Base-by-base conservation (phyloP, 1,140 invertebrate species). In the Drosophila kepulauana region DNA sequence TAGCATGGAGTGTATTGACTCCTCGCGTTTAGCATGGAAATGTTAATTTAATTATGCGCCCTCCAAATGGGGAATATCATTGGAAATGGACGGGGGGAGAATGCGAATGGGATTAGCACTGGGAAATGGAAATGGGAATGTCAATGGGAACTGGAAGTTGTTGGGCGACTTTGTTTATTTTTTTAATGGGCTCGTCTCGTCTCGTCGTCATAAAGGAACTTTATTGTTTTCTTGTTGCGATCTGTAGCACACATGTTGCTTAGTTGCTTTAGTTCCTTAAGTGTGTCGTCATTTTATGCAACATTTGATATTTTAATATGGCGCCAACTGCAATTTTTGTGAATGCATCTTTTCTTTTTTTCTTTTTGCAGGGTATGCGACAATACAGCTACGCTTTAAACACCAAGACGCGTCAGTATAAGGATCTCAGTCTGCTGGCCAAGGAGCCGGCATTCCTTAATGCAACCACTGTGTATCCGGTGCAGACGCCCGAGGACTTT, bases 391-490 rank as follows among this genome's bases (percentile, higher is more conserved):
- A 93, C 61, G 93, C 94, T 62, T 77, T 95, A 33, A 92, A 94
- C 28, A 70, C 86, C 5, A 93, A 94, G 33, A 94, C 94, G 75
- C 91, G 94, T 57, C 93, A 95, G 48, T 87, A 94, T 61, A 91
- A 92, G 51, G 88, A 95, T 81, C 92, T 95, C 54, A 85, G 86
- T 11, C 75, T 82, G 3, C 75, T 94, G 61, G 73, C 91, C 51
- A 86, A 91, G 77, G 91, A 94, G 63, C 63, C 91, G 30, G 80
- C 93, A 3, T 95, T 96, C 65, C 93, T 94, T 54, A 93, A 94
- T 45, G 95, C 95, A 0, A 89, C 95, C 8, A 94, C 95, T 15
- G 92, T 97, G 45, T 95, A 94, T 93, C 96, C 96, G 1, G 93
- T 97, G 16, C 93, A 94, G 61, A 93, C 95, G 79, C 94, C 94